Evolutionary conservation across 1,140 invertebrate genomes (phyloP).

Genomic region (Trichogramma pretiosum): DNA sequence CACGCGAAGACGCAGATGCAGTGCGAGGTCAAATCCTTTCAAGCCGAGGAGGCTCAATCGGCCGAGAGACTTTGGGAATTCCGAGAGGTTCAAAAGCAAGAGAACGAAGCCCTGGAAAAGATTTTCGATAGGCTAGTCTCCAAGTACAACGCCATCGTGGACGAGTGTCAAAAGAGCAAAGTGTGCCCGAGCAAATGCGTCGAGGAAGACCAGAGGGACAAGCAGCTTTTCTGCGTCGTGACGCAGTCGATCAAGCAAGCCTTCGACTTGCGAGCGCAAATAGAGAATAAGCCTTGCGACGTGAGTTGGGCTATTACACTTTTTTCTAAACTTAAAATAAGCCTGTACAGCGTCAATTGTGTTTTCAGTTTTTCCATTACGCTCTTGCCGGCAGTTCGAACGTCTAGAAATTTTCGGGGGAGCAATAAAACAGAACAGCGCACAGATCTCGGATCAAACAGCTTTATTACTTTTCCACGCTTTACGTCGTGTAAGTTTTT

Average conservation of each 20-base stretch:
- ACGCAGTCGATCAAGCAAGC: not conserved
- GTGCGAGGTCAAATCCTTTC: not conserved
- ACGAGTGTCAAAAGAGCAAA: not conserved
- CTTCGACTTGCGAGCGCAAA: conserved; percentile 1
- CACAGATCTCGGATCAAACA: too few species aligned
- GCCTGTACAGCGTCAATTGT: too few species aligned
- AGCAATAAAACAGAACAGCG: too few species aligned
- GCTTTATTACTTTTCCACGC: too few species aligned
- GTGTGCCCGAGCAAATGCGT: not conserved
- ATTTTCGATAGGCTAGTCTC: not conserved
- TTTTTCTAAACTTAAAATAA: too few species aligned
- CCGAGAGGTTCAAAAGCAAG: not conserved
- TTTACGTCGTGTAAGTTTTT: too few species aligned
- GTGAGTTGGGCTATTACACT: too few species aligned
- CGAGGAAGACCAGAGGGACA: not conserved
- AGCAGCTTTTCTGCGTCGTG: not conserved
- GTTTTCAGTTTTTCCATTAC: too few species aligned
- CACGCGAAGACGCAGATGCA: not conserved
- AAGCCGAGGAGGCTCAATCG: not conserved
- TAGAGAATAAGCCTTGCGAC: not conserved
- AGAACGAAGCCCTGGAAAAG: conserved; percentile 5
- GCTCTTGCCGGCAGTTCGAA: too few species aligned
- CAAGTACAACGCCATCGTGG: not conserved
- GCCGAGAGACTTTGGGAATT: too few species aligned
- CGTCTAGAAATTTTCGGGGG: too few species aligned